Percentiles rank a stretch among this genome's conserved stretches.
These are phyloP conservation scores for Podarcis lilfordi DNA, from an alignment of 2,797 vertebrate species.

Conservation along the genomic window DNA sequence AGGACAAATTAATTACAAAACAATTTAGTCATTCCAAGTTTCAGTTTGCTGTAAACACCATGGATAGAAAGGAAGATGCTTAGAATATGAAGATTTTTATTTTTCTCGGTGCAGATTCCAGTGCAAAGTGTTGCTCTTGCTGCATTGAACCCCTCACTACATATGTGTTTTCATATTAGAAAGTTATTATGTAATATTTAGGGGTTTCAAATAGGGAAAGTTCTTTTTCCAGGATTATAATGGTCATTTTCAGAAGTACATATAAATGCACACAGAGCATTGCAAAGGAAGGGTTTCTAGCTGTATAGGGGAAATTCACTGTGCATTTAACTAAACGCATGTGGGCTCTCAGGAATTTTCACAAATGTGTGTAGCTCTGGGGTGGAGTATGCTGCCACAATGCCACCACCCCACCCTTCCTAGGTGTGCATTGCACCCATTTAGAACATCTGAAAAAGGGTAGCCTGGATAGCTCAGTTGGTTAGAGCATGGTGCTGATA, in stretches of 20 bases:
- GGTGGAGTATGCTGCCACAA: neutral
- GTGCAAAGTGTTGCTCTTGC: neutral
- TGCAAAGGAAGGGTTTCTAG: neutral
- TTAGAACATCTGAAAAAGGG: neutral
- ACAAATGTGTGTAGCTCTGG: neutral
- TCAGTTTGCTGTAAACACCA: conserved; percentile 36
- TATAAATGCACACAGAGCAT: neutral
- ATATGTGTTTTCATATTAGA: neutral
- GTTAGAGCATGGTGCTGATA: too few relatives aligned
- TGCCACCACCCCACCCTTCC: neutral
- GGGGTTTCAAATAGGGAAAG: neutral
- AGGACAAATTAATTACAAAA: conserved; percentile 68
- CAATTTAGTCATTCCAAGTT: conserved; percentile 44
- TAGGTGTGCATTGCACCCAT: too few relatives aligned
- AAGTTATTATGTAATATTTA: conserved; percentile 4
- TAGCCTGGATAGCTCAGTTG: neutral
- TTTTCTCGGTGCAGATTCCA: neutral
- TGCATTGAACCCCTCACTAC: conserved; percentile 20
- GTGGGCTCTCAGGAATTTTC: neutral
- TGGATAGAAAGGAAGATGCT: conserved; percentile 37
- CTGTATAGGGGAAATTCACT: neutral
- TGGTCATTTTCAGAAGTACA: neutral
- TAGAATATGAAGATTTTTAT: conserved; percentile 36
- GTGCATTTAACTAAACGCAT: neutral
- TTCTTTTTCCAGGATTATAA: neutral